A percentile compares a stretch with the other conserved stretches of the same genome.
Conservation (phyloP, 1,140 invertebrate species). For the Sitobion miscanthi region DNA sequence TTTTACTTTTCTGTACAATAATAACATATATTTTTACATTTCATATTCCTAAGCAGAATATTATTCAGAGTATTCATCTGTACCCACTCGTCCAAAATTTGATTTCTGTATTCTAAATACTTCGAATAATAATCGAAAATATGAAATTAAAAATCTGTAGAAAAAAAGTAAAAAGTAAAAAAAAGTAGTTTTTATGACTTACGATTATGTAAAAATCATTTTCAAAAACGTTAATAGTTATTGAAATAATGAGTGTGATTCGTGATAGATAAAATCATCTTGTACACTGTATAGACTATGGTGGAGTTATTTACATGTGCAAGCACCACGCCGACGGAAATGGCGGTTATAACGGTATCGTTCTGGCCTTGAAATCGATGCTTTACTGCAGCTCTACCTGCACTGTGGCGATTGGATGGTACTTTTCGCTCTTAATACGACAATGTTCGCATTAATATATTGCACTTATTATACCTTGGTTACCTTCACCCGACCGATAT, state of each 20-base stretch:
- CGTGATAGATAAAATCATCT: too few species aligned
- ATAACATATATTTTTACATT: background rate
- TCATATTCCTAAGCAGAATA: too few species aligned
- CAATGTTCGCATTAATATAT: background rate
- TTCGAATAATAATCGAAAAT: background rate
- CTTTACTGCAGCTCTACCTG: background rate
- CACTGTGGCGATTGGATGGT: background rate
- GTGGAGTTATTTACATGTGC: background rate
- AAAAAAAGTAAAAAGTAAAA: too few species aligned
- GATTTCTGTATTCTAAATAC: background rate
- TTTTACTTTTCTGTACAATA: background rate
- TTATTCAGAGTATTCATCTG: too few species aligned
- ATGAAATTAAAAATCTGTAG: background rate
- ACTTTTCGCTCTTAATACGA: background rate
- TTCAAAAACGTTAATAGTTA: background rate
- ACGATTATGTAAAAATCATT: background rate
- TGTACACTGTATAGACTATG: too few species aligned
- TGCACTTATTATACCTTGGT: background rate
- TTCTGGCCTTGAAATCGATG: background rate
- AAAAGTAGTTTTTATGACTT: background rate
- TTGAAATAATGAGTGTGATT: background rate
- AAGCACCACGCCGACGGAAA: background rate
- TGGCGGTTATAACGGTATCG: background rate
- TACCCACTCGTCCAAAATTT: background rate
- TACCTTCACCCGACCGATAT: background rate